Evolutionary conservation across 2,113 vertebrate genomes (phyloP).

Genomic region (Antigone vipio): DNA sequence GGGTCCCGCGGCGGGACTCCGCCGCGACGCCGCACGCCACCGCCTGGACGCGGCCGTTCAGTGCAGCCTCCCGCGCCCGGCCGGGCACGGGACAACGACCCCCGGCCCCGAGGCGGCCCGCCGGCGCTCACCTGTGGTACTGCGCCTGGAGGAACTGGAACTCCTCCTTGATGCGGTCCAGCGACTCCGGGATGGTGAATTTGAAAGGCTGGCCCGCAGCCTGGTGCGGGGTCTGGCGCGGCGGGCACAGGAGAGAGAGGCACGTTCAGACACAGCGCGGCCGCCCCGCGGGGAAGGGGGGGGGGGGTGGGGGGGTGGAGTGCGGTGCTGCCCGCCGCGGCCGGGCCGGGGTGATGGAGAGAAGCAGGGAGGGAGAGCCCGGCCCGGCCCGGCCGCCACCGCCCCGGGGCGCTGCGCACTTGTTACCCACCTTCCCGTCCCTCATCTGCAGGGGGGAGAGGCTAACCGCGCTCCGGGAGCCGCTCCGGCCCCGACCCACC

Average conservation of each 20-base stretch:
- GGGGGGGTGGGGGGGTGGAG: not conserved
- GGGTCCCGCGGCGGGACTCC: slow-evolving; percentile 23
- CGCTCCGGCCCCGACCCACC: not conserved
- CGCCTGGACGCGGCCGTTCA: slow-evolving; percentile 72
- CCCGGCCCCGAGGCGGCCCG: not conserved
- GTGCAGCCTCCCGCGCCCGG: slow-evolving; percentile 20
- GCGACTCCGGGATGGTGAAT: slow-evolving; percentile 92
- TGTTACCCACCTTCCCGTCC: not conserved
- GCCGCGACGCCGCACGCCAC: slow-evolving; percentile 77
- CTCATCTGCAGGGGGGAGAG: not conserved
- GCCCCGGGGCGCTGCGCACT: not conserved
- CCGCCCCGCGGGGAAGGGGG: not conserved
- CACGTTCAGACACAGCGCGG: not conserved
- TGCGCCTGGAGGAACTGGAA: slow-evolving; percentile 95
- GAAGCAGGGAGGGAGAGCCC: not conserved
- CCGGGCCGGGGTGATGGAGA: not conserved
- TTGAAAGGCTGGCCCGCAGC: slow-evolving; percentile 92
- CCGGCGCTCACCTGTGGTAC: slow-evolving; percentile 88
- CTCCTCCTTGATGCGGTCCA: slow-evolving; percentile 95
- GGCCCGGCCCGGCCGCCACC: not conserved
- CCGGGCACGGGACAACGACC: no score
- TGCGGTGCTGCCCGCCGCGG: not conserved
- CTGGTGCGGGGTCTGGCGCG: slow-evolving; percentile 86
- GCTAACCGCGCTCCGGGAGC: not conserved
- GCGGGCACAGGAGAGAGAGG: not conserved